Percentiles rank a stretch among this genome's conserved stretches.
These are phyloP conservation scores for Eulemur coronatus DNA, from an alignment of 2,797 vertebrate species.

Conservation along the genomic window DNA sequence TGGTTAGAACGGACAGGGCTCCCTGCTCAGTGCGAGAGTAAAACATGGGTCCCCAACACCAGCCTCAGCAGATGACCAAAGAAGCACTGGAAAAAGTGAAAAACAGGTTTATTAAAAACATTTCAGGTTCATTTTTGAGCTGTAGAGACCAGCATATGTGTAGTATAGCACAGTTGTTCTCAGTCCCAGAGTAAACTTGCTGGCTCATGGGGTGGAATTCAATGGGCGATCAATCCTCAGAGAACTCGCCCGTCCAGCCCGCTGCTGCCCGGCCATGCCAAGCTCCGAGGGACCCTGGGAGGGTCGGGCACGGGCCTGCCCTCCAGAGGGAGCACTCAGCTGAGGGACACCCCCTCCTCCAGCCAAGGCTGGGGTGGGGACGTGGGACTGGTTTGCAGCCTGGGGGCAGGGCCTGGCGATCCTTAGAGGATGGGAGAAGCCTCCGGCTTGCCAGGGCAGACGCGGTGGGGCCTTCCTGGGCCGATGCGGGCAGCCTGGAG, in stretches of 20 bases:
- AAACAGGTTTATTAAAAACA: background rate
- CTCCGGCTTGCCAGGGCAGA: background rate
- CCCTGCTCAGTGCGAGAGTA: background rate
- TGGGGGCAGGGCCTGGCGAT: background rate
- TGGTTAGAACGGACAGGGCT: background rate
- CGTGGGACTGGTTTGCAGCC: background rate
- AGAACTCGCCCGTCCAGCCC: background rate
- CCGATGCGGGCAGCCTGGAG: background rate
- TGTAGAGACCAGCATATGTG: background rate
- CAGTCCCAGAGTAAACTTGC: background rate
- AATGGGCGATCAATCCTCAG: accelerated
- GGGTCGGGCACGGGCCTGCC: background rate
- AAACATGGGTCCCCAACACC: background rate
- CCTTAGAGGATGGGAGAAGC: background rate
- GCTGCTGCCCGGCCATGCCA: accelerated
- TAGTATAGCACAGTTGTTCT: accelerated
- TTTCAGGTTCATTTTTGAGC: background rate
- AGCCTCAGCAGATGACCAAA: background rate
- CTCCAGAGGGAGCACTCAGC: background rate
- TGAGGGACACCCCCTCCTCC: background rate
- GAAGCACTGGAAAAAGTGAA: background rate
- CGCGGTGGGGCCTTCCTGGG: background rate
- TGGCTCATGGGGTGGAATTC: background rate
- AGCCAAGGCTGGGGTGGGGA: background rate
- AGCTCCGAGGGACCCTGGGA: background rate